A percentile compares a stretch with the other conserved stretches of the same genome.
Conservation (phyloP, 2,113 vertebrate species). For the Melanocharis versteri region DNA sequence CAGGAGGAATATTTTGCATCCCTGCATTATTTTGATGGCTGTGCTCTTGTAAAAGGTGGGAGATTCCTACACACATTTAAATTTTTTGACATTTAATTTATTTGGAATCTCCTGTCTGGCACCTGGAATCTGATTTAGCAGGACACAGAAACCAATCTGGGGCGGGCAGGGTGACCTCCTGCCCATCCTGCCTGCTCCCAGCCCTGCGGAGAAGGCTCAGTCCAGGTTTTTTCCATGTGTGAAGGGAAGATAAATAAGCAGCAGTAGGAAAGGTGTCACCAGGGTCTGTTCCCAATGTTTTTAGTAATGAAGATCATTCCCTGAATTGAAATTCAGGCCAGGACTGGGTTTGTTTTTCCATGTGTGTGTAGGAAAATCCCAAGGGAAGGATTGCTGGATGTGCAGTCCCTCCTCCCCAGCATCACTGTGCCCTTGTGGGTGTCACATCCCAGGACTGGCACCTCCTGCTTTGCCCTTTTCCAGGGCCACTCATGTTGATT, state of each 20-base stretch:
- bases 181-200: not conserved
- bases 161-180: not conserved
- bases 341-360: not conserved
- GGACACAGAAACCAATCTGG: not conserved
- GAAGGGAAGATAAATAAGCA: not conserved
- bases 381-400: not conserved
- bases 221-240: not conserved
- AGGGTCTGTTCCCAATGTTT: not conserved
- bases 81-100: slow-evolving; percentile 60
- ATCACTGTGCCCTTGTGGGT: no score
- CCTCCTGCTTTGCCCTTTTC: not conserved
- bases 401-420: not conserved
- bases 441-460: not conserved
- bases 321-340: not conserved
- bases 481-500: not conserved
- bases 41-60: not conserved
- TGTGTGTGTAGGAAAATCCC: not conserved
- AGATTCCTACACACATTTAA: not conserved
- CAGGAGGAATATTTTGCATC: slow-evolving; percentile 14
- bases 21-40: not conserved
- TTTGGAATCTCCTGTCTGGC: not conserved
- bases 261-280: not conserved
- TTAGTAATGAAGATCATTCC: not conserved
- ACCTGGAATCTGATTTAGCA: not conserved
- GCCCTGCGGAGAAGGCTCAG: not conserved